Conservation (phyloP, 1,140 invertebrate species). For the Drosophila kepulauana region DNA sequence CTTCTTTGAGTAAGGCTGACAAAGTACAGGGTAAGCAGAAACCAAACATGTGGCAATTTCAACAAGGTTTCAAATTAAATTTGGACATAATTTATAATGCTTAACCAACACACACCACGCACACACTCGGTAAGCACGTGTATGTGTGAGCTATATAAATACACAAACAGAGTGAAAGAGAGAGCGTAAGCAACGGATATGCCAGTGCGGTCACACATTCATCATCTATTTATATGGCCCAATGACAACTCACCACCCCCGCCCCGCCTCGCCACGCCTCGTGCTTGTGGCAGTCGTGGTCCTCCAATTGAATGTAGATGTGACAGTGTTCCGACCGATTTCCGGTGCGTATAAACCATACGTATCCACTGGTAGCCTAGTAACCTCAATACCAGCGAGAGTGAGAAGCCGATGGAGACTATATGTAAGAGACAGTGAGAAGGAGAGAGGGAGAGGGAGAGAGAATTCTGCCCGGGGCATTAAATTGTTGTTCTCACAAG, state of each 20-base stretch:
- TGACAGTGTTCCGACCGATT: conserved; percentile 29
- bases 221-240: conserved; percentile 69
- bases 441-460: background rate
- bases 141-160: conserved; percentile 32
- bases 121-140: conserved; percentile 1
- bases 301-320: conserved; percentile 18
- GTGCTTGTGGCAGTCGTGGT: conserved; percentile 13
- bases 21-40: conserved; percentile 28
- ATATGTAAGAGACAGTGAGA: background rate
- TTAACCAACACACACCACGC: conserved; percentile 21
- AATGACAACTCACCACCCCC: conserved; percentile 17
- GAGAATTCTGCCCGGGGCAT: background rate
- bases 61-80: conserved; percentile 65
- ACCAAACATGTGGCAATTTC: conserved; percentile 40
- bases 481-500: conserved; percentile 35
- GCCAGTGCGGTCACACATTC: conserved; percentile 58
- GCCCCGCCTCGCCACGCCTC: background rate
- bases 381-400: conserved; percentile 56
- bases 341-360: conserved; percentile 26
- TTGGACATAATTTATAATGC: conserved; percentile 57
- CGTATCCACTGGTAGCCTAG: conserved; percentile 59
- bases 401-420: background rate
- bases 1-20: background rate
- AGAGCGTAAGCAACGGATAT: conserved; percentile 37
- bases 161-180: conserved; percentile 23